These are phyloP conservation scores for Nothocercus julius DNA, from an alignment of 2,113 vertebrate genomes.

Conservation along the genomic window DNA sequence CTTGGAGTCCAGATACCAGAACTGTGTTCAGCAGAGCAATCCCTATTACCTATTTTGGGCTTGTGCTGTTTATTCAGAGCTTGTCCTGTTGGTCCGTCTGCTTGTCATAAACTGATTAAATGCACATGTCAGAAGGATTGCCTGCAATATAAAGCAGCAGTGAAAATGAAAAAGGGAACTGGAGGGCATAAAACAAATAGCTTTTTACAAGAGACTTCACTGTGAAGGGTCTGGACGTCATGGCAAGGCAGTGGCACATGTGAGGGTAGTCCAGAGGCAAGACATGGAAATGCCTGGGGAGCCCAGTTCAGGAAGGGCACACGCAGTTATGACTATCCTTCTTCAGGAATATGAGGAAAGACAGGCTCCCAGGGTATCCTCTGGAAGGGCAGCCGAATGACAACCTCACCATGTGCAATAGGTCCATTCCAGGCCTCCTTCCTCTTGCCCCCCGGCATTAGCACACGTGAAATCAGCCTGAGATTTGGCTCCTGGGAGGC, in stretches of 20 bases:
- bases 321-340: neutral
- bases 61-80: slow-evolving; percentile 1
- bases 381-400: fast-evolving
- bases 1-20: neutral
- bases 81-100: neutral
- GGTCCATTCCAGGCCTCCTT: neutral
- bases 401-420: neutral
- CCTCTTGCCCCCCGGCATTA: neutral
- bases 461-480: neutral
- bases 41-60: neutral
- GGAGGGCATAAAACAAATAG: neutral
- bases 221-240: neutral
- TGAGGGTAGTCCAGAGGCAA: neutral
- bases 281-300: neutral
- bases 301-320: neutral
- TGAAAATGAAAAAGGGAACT: slow-evolving; percentile 9
- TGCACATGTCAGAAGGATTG: slow-evolving; percentile 29
- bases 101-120: slow-evolving; percentile 41
- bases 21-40: slow-evolving; percentile 1
- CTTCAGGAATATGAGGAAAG: neutral
- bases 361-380: neutral
- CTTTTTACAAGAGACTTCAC: neutral
- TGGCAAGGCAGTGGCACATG: neutral
- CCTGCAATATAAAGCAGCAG: neutral
- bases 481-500: neutral